Conservation (phyloP, 2,797 vertebrate species). For the Rallus crepitans region DNA sequence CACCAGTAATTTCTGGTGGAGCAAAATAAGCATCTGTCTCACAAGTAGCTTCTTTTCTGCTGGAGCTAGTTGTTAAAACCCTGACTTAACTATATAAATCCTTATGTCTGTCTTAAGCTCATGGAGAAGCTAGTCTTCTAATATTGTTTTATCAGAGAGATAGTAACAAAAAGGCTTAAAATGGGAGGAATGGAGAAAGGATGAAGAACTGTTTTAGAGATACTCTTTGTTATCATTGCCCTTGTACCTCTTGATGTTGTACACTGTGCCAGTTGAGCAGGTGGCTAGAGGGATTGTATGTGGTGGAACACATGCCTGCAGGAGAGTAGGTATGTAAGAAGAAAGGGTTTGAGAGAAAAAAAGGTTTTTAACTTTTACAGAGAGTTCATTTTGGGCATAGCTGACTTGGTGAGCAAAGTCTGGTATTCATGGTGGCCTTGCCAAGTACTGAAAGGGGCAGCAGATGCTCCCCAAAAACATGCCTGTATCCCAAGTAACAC, state of each 20-base stretch:
- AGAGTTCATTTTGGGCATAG: neutral
- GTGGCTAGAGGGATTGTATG: neutral
- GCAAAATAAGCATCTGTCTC: neutral
- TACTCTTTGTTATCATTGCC: neutral
- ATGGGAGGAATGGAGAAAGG: neutral
- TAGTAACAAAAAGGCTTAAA: neutral
- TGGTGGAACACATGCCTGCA: neutral
- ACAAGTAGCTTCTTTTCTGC: neutral
- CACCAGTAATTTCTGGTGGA: neutral
- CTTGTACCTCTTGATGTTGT: neutral
- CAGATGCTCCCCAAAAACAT: neutral
- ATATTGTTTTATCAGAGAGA: neutral
- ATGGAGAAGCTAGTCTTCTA: neutral
- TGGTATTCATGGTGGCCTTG: neutral
- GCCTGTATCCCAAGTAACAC: neutral
- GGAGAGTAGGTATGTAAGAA: neutral
- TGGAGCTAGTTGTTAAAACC: neutral
- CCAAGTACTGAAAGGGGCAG: neutral
- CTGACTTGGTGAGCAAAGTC: neutral
- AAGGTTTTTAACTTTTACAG: neutral
- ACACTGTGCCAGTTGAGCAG: neutral
- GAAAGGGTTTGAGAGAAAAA: neutral
- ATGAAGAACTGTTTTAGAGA: neutral
- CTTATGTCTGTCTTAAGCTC: neutral
- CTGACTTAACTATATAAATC: neutral